Conservation (phyloP, 1,140 invertebrate genomes). For the Drosophila nannoptera region DNA sequence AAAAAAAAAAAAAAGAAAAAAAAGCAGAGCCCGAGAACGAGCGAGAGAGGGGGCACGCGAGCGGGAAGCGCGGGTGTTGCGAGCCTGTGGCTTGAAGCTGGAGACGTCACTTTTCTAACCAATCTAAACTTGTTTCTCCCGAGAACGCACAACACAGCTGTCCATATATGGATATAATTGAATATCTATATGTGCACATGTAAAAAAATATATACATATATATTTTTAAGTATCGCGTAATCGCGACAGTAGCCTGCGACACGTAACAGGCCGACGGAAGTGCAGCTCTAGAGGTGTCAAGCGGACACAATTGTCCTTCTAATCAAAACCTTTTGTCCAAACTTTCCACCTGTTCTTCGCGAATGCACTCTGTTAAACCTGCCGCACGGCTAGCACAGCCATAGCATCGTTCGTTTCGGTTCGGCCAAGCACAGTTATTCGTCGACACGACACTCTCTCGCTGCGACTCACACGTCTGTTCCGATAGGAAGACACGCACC, state of each 20-base stretch:
- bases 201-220: not conserved
- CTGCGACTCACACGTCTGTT: conserved; percentile 37
- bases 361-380: conserved; percentile 68
- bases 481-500: conserved; percentile 54
- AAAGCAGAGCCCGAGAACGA: not conserved
- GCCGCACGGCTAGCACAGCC: conserved; percentile 57
- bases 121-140: conserved; percentile 69
- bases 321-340: not conserved
- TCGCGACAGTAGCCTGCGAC: conserved; percentile 48
- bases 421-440: not conserved
- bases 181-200: not conserved
- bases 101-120: conserved; percentile 63
- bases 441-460: not conserved
- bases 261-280: conserved; percentile 47
- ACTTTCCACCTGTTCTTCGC: not conserved
- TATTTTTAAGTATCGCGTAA: conserved; percentile 60
- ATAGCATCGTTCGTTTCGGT: conserved; percentile 53
- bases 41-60: not conserved
- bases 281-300: conserved; percentile 1
- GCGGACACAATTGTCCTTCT: not conserved
- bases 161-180: not conserved
- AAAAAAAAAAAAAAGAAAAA: not conserved
- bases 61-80: not conserved
- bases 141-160: conserved; percentile 57
- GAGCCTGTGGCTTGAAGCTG: not conserved